Evolutionary conservation across 2,888 invertebrate genomes (phyloP), one percentile per base, ranked within the genome.

Genomic region (Sarcophaga variegata): DNA sequence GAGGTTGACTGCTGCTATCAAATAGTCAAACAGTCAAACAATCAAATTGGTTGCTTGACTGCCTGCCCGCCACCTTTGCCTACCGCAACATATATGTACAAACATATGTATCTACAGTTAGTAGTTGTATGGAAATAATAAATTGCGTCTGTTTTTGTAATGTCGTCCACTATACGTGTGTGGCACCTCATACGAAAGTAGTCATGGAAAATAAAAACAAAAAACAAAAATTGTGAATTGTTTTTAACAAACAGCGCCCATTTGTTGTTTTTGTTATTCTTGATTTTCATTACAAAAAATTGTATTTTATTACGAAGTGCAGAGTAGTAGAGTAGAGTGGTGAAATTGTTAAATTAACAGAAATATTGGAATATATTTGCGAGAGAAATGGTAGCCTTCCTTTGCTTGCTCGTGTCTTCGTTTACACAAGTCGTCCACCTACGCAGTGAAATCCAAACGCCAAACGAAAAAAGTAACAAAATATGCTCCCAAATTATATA

Each of bases 341-440:
- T n/a, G n/a, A 64, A 75, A 64, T 49, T 8, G 17, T 37, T 37
- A 25, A 25, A 37, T 70, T 54, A 76, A 37, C 3, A 71, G 12
- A 54, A 47, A 78, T 20, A 49, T 45, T 83, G 66, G 10, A 0
- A 0, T 37, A 10, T 37, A 10, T 66, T 72, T 63, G 25, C 54
- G 63, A 62, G 27, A 66, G 47, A 78, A 75, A 22, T 6, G 54
- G n/a, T 10, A 63, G 69, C 59, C 72, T 59, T 70, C n/a, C 69
- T 70, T 64, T 27, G 25, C 66, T 77, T 27, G 25, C 70, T 77
- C 20, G 60, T 82, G 59, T 54, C 54, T 54, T 49, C 54, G n/a
- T 54, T 54, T 54, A 74, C 67, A 75, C 59, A 63, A 67, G 67
- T 74, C 79, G 63, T 74, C 81, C 79, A 77, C 87, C 78, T 84